Base-by-base conservation (phyloP, 2,888 invertebrate species). In the Acleris sparsana region DNA sequence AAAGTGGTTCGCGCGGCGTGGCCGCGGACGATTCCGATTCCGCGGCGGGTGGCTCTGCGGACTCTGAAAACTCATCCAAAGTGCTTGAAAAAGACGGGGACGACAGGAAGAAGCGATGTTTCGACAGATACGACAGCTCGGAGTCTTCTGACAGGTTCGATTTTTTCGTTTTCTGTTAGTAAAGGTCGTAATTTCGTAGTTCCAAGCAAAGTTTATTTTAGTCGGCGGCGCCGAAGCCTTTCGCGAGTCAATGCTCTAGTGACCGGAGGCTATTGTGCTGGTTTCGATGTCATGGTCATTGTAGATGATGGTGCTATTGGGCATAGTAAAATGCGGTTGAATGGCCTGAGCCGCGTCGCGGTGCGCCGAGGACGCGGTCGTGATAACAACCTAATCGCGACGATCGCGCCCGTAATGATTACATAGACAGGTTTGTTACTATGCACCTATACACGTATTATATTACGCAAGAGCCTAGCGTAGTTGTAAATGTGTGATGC, bases 111-210 rank as follows among this genome's bases (percentile, higher is more conserved):
- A 97, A 96, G 93, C 94, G 97, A 92, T 97, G 97, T 93, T 94
- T 96, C 88, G 97, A 97, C 94, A 95, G 97, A 93, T 97, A 97
- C 94, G 97, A 97, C 94, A 97, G 97, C 90, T 97, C 97, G 82
- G 97, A 97, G 93, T 97, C 97, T 83, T 97, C 97, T 92, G 97
- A 97, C 96, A 97, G 97, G 97, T 97, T 89, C 94, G 94, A 85
- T 71, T 59, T 70, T 69, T 62, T 70, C 17, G 48, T 72, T 79
- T 80, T 83, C 71, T 74, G 79, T 83, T 77, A 83, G 65, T 61
- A 76, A 79, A 75, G 74, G 22, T 46, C 9, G 20, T 46, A 22
- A 57, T 66, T 61, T 66, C 46, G 20, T 48, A 62, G 49, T 52
- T 33, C 22, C 55, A 25, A 61, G 53, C 62, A 53, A 68, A 65